Base-by-base conservation (phyloP, 2,888 invertebrate species). In the Romanomermis culicivorax region DNA sequence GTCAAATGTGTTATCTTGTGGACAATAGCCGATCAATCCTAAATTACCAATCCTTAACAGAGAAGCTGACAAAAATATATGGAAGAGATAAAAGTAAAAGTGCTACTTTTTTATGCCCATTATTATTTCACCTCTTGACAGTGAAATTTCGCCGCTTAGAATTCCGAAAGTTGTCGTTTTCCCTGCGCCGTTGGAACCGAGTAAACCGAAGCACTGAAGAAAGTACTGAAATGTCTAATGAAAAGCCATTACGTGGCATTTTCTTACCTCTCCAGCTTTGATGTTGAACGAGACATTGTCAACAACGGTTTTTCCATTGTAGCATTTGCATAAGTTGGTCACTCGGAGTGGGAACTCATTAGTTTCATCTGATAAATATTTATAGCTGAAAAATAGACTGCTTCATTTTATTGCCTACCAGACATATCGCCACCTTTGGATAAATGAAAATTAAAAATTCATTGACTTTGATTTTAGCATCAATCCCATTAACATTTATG, bases 1-100 rank as follows among this genome's bases (percentile, higher is more conserved):
- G 61, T 73, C 73, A 2, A 72, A 61, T 4, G 72, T 71, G 57
- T 72, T 69, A 25, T 64, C 64, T 60, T 74, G 74, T 4, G 74
- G 73, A 61, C 74, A 74, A 60, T 74, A 74, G 2, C 73, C 72
- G 20, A 52, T n/a, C n/a, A n/a, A n/a, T n/a, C n/a, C n/a, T n/a
- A n/a, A n/a, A n/a, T n/a, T n/a, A 23, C 3, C 7, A 55, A 24
- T 29, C 50, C 7, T 26, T 25, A n/a, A n/a, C n/a, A n/a, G n/a
- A n/a, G n/a, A n/a, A n/a, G n/a, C n/a, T n/a, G n/a, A n/a, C n/a
- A n/a, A n/a, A n/a, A n/a, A n/a, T n/a, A n/a, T n/a, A n/a, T n/a
- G n/a, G n/a, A n/a, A n/a, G n/a, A n/a, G n/a, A n/a, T n/a, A n/a
- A n/a, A n/a, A n/a, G n/a, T n/a, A n/a, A n/a, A n/a, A n/a, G n/a